A percentile compares a stretch with the other conserved stretches of the same genome.
Conservation (phyloP, 2,113 vertebrate species). For the Rhabdornis inornatus region DNA sequence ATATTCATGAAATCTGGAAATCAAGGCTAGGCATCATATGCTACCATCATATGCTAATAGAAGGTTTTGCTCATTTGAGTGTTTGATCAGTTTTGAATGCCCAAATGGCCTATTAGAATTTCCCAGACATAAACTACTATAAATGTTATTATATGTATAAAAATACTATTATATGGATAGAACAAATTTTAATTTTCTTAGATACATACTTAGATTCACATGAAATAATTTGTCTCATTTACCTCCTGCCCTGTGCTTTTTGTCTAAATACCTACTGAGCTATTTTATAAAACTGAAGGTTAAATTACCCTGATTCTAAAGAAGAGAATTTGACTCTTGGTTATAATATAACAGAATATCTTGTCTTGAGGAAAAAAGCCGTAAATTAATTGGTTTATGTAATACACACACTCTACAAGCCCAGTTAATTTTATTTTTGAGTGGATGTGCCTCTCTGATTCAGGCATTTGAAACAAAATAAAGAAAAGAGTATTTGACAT, state of each 20-base stretch:
- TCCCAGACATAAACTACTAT: neutral
- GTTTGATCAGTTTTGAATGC: neutral
- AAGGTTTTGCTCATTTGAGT: neutral
- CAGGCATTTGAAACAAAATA: slow-evolving; percentile 45
- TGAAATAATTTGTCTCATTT: neutral
- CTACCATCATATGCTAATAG: slow-evolving; percentile 6
- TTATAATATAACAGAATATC: neutral
- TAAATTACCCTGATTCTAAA: neutral
- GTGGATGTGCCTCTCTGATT: neutral
- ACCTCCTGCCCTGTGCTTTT: neutral
- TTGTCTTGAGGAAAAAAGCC: neutral
- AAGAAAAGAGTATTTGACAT: neutral
- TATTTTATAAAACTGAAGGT: neutral
- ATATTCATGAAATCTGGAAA: slow-evolving; percentile 28
- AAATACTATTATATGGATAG: neutral
- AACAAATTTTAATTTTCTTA: neutral
- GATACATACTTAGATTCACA: neutral
- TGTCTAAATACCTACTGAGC: neutral
- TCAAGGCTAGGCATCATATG: neutral
- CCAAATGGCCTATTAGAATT: slow-evolving; percentile 6
- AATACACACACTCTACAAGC: neutral
- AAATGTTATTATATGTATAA: neutral
- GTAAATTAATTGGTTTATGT: neutral
- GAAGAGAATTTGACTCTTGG: neutral
- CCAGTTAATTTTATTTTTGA: neutral